These are phyloP conservation scores for Melanotaenia parkinsoni DNA, from an alignment of 2,797 vertebrate species.

Conservation along the genomic window DNA sequence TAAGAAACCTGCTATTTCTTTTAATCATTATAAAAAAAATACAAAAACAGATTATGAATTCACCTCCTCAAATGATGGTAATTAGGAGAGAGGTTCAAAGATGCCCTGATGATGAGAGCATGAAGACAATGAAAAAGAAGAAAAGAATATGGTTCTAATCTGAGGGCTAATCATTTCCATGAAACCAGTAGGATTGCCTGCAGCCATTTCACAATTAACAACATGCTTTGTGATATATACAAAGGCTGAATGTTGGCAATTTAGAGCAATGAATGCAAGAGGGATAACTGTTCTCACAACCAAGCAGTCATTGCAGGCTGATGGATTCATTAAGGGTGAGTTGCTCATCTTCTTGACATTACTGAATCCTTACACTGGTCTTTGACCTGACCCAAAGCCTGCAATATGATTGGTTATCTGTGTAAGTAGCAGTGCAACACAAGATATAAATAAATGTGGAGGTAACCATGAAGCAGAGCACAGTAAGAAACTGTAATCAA, in stretches of 20 bases:
- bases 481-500: conserved; percentile 15
- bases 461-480: conserved; percentile 1
- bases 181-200: conserved; percentile 65
- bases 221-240: conserved; percentile 70
- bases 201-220: conserved; percentile 73
- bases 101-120: conserved; percentile 55
- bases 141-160: conserved; percentile 51
- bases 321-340: conserved; percentile 50
- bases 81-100: conserved; percentile 59
- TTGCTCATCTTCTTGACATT: conserved; percentile 58
- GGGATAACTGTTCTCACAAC: conserved; percentile 49
- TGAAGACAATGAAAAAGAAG: conserved; percentile 58
- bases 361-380: conserved; percentile 49
- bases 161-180: conserved; percentile 61
- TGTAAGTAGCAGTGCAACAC: conserved; percentile 1
- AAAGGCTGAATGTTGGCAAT: conserved; percentile 69
- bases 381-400: conserved; percentile 57
- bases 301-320: conserved; percentile 29
- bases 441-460: conserved; percentile 15
- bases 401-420: conserved; percentile 18
- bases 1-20: conserved; percentile 57
- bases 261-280: conserved; percentile 52
- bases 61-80: conserved; percentile 61
- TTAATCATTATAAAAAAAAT: conserved; percentile 43
- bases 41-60: conserved; percentile 64